Evolutionary conservation across 2,113 vertebrate species (phyloP), one percentile per base, ranked within the genome.

Genomic region (Chaetodon trifascialis): DNA sequence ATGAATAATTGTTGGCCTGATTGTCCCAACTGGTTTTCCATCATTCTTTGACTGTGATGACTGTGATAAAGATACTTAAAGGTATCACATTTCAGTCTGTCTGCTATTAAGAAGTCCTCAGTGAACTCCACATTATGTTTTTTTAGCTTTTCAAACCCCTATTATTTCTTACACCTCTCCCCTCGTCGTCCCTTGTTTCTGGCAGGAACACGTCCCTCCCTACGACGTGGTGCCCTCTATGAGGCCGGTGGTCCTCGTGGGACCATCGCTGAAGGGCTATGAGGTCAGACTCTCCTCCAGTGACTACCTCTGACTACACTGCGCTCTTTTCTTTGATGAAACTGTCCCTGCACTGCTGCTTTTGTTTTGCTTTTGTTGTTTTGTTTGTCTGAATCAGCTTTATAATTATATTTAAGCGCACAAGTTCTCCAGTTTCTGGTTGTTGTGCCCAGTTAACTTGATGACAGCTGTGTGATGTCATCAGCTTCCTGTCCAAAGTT

Each of bases 171-270:
- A 70, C 49, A 34, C 11, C 25, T 71, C 54, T 85, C 42, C 73
- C 34, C 21, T 85, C 21, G 7, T 77, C 62, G 30, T 83, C 60
- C 63, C 79, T 55, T 91, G 66, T 88, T 84, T 85, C 56, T 82
- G 52, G 2, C 90, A 99, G 98, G 97, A 99, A 90, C 97, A 97
- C 40, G 93, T 99, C 73, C 97, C 97, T 34, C 97, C 97, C 5
- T 99, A 98, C 0, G 98, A 99, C 2, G 98, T 99, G 91, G 97
- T 99, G 55, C 97, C 98, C 79, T 99, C 98, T 86, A 99, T 99
- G 98, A 94, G 98, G 91, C 98, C 97, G 1, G 97, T 99, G 94
- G 97, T 99, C 89, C 96, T 99, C 89, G 97, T 99, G 92, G 98
- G 98, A 47, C 98, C 98, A 44, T 99, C 98, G 0, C 93, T 98